phyloP scores from a whole-genome alignment of 2,888 invertebrate genomes.

The Apamea epomidion region DNA sequence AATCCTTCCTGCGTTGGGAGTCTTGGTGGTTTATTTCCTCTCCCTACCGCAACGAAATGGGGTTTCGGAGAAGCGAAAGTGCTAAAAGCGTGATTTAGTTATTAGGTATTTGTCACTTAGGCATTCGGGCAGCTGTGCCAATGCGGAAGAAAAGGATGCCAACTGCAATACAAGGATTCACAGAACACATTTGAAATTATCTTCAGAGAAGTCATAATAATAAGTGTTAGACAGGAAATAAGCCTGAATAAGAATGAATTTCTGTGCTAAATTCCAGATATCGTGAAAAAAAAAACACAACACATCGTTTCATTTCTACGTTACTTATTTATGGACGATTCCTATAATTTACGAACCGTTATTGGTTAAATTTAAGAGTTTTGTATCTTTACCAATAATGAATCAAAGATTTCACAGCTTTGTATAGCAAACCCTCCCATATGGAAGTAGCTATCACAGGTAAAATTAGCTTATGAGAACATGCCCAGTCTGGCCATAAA shows the following conservation, averaged over 20 bases:
- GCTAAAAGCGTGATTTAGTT: constrained; percentile 42
- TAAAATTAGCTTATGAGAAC: not conserved
- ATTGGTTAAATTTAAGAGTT: not conserved
- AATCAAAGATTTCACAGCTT: not conserved
- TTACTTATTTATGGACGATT: not conserved
- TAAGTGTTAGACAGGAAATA: constrained; percentile 2
- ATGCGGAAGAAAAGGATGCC: constrained; percentile 51
- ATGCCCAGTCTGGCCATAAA: not conserved
- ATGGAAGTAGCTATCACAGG: no score
- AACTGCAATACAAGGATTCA: constrained; percentile 49
- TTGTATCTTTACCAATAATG: no score
- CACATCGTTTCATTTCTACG: not conserved
- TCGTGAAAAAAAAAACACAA: not conserved
- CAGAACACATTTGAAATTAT: constrained; percentile 26
- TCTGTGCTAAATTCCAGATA: not conserved
- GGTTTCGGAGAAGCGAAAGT: constrained; percentile 27
- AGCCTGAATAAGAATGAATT: not conserved
- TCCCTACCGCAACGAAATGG: constrained; percentile 37
- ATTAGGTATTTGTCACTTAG: constrained; percentile 51
- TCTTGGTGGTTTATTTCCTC: constrained; percentile 42
- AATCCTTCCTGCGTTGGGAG: constrained; percentile 31
- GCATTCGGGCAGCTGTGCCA: constrained; percentile 49
- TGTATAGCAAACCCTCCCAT: no score
- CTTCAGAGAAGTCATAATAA: constrained; percentile 24
- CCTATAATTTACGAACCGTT: not conserved